Base-by-base conservation (phyloP, 2,888 invertebrate species). In the Eupeodes luniger region DNA sequence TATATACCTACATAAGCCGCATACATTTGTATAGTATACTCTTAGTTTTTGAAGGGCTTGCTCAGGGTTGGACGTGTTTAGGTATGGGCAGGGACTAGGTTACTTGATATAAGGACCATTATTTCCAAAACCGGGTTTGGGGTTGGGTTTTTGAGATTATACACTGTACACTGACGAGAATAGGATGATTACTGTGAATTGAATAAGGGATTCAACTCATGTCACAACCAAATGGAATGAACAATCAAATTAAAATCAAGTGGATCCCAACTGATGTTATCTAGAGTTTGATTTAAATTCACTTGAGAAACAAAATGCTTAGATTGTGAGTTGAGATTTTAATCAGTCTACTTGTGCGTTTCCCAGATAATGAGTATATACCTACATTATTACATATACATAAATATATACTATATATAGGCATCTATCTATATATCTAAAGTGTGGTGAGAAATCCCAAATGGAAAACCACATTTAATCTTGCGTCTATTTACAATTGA, bases 161-260 rank as follows among this genome's bases (percentile, higher is more conserved):
- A 27, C 27, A 27, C 72, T 51, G 6, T 19, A 51, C n/a, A 69
- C 61, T 67, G 69, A 80, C 51, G 62, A 47, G 70, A 55, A 76
- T 53, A 44, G 57, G n/a, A 53, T 51, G 12, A 49, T 34, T 62
- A 67, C 34, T 16, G n/a, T 9, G 61, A 62, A 40, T 40, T 36
- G 36, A 62, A 40, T 62, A 40, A 62, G 40, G n/a, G 36, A 40
- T 62, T 62, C 74, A 40, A 57, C 74, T 59, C 57, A n/a, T 47
- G 53, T 74, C 47, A 74, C 27, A 59, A 57, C 49, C 64, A 36
- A 72, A 51, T 53, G 62, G 77, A 70, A 82, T 83, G 87, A 89
- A 81, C 90, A 90, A 90, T 90, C 90, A 90, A 90, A 90, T 90
- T 89, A 90, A 90, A 89, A 81, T 84, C 89, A 86, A 90, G 82